Percentiles rank a stretch among this genome's conserved stretches.
These are phyloP conservation scores for Aphelenchoides besseyi DNA, from an alignment of 1,140 invertebrate species.

Conservation along the genomic window DNA sequence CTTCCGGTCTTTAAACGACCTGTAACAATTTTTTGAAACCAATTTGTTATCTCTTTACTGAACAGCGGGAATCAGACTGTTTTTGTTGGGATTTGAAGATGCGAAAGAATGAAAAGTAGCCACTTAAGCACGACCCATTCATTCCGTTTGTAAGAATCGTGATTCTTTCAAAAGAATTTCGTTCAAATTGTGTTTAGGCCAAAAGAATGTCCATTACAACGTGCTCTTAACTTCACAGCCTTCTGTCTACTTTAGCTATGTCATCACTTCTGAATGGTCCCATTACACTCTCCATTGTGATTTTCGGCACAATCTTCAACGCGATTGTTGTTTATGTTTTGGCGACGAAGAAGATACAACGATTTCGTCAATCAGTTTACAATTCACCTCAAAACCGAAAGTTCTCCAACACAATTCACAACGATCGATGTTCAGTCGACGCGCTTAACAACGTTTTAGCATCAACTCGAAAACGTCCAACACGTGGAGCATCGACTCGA, in stretches of 20 bases:
- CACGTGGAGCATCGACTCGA: conserved; percentile 10
- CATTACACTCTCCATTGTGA: conserved; percentile 28
- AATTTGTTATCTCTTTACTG: too few species aligned
- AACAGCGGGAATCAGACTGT: too few species aligned
- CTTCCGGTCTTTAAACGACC: too few species aligned
- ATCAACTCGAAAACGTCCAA: not conserved
- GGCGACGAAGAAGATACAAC: conserved; percentile 23
- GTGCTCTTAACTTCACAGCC: not conserved
- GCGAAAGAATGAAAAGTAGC: not conserved
- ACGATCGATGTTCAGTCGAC: not conserved
- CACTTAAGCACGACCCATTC: not conserved
- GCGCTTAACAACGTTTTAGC: not conserved
- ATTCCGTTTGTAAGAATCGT: not conserved
- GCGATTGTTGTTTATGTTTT: conserved; percentile 34
- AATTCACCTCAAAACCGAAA: conserved; percentile 10
- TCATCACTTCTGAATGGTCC: conserved; percentile 31
- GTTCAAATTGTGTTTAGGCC: too few species aligned
- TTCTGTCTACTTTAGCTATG: not conserved
- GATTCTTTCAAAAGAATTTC: not conserved
- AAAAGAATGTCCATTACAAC: not conserved
- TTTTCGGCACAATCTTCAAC: conserved; percentile 32
- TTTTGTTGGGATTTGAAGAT: too few species aligned
- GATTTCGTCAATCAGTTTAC: not conserved
- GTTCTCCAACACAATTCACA: conserved; percentile 17
- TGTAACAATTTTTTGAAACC: too few species aligned